Evolutionary conservation across 1,140 invertebrate genomes (phyloP).

Genomic region (Drosophila sp.): DNA sequence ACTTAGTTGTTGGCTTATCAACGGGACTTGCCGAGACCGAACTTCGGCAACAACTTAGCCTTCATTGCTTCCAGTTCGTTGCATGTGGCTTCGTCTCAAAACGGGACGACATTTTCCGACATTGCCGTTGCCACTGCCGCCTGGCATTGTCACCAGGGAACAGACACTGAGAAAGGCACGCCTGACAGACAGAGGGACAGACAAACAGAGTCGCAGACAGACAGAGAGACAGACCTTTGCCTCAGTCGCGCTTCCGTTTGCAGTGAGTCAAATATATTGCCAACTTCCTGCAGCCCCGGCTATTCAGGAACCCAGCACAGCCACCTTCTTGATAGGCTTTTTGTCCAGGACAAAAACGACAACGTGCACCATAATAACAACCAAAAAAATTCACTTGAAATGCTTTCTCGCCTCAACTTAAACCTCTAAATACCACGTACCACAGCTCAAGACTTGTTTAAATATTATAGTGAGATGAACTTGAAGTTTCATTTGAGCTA

Average conservation of each 20-base stretch:
- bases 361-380: slow-evolving; percentile 2
- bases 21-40: slow-evolving; percentile 45
- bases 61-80: slow-evolving; percentile 81
- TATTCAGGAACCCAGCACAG: slow-evolving; percentile 51
- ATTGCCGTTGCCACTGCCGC: slow-evolving; percentile 12
- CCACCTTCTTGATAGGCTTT: slow-evolving; percentile 46
- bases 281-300: slow-evolving; percentile 72
- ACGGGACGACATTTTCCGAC: slow-evolving; percentile 34
- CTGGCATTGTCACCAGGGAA: slow-evolving; percentile 43
- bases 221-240: slow-evolving; percentile 40
- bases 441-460: slow-evolving; percentile 1
- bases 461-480: not conserved
- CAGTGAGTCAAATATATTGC: slow-evolving; percentile 82
- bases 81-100: slow-evolving; percentile 43
- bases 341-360: slow-evolving; percentile 34
- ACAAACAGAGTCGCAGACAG: not conserved
- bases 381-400: slow-evolving; percentile 9
- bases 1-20: slow-evolving; percentile 52
- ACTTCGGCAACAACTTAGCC: slow-evolving; percentile 77
- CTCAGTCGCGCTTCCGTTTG: slow-evolving; percentile 73
- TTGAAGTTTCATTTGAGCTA: not conserved
- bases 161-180: slow-evolving; percentile 9
- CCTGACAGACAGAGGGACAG: not conserved
- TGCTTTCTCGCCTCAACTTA: not conserved
- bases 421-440: slow-evolving; percentile 22